Conservation (phyloP, 2,797 vertebrate genomes). For the Alca torda region DNA sequence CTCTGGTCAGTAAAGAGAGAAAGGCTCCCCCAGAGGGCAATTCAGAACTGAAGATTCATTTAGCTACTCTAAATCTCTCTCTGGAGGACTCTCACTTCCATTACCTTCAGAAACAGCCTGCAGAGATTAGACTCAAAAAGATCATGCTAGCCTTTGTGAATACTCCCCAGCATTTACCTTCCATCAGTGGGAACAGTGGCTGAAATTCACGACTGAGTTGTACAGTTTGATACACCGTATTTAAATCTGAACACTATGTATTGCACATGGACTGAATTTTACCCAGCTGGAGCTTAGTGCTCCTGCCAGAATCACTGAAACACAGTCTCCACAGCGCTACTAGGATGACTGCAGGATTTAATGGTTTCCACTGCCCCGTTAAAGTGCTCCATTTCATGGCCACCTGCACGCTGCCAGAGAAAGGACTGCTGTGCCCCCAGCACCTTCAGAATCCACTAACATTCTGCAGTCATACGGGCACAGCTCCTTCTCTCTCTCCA, state of each 20-base stretch:
- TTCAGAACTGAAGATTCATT: not conserved
- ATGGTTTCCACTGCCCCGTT: not conserved
- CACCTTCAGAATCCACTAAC: not conserved
- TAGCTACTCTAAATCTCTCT: not conserved
- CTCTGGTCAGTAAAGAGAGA: not conserved
- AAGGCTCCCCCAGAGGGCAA: not conserved
- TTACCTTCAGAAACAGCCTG: not conserved
- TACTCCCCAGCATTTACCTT: not conserved
- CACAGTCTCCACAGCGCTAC: not conserved
- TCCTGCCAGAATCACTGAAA: not conserved
- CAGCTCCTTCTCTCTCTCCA: not conserved
- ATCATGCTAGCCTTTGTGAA: not conserved
- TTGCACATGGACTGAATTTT: not conserved
- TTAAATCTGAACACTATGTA: not conserved
- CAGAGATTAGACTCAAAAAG: not conserved
- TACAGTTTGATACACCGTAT: not conserved
- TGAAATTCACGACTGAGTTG: not conserved
- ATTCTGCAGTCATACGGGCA: not conserved
- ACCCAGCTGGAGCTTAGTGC: not conserved
- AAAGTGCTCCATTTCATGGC: not conserved
- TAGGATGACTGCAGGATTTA: not conserved
- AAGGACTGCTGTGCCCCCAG: not conserved
- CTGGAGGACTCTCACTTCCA: not conserved
- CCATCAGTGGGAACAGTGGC: not conserved
- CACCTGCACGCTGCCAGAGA: not conserved